These are phyloP conservation scores for Yponomeuta sedellus DNA, from an alignment of 2,888 invertebrate genomes.

Conservation along the genomic window DNA sequence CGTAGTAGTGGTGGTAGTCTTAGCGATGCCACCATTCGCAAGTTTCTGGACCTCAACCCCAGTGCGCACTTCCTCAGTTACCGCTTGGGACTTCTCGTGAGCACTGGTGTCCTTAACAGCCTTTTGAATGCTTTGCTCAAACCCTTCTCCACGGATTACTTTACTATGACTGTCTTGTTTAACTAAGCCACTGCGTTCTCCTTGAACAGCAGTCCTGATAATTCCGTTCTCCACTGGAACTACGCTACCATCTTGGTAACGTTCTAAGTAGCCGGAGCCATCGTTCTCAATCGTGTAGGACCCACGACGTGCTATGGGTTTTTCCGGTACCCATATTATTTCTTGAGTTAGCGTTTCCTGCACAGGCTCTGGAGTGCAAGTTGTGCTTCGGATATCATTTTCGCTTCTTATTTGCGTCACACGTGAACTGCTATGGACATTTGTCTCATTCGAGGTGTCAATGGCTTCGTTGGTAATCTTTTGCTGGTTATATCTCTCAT, in stretches of 20 bases:
- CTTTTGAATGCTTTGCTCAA: conserved; percentile 49
- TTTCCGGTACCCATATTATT: conserved; percentile 63
- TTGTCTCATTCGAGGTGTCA: conserved; percentile 31
- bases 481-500: conserved; percentile 8
- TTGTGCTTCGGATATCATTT: conserved; percentile 50
- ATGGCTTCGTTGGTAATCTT: conserved; percentile 27
- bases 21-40: conserved; percentile 56
- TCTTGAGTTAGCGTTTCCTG: conserved; percentile 60
- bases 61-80: conserved; percentile 53
- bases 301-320: conserved; percentile 48
- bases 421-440: conserved; percentile 31
- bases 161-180: conserved; percentile 45
- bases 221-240: conserved; percentile 58
- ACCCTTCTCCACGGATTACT: conserved; percentile 50
- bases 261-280: conserved; percentile 46
- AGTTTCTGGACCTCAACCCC: conserved; percentile 59
- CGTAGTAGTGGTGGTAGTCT: conserved; percentile 64
- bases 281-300: conserved; percentile 65
- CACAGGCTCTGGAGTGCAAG: conserved; percentile 58
- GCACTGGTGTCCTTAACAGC: conserved; percentile 49
- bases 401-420: conserved; percentile 57
- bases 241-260: conserved; percentile 52
- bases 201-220: conserved; percentile 44
- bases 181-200: conserved; percentile 44
- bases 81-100: conserved; percentile 50